Evolutionary conservation across 2,113 vertebrate genomes (phyloP).

Genomic region (Diglossa brunneiventris): DNA sequence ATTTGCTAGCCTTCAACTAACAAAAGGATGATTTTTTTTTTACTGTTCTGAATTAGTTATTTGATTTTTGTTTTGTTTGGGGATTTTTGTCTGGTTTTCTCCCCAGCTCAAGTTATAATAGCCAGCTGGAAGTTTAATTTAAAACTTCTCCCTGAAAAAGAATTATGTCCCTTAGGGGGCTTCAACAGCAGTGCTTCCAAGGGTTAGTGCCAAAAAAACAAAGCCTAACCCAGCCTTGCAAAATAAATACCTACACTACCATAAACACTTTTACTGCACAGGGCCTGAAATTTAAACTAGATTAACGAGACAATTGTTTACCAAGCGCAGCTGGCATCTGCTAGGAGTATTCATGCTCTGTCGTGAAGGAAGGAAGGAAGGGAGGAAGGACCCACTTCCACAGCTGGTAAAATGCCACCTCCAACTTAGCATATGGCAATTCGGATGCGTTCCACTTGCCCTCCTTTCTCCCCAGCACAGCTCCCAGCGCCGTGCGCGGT

Average conservation of each 20-base stretch:
- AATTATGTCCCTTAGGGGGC: not conserved
- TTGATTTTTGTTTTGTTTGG: not conserved
- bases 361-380: too few species aligned
- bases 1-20: not conserved
- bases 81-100: not conserved
- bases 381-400: not conserved
- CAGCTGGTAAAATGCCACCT: not conserved
- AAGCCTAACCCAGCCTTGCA: not conserved
- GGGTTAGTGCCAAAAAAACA: not conserved
- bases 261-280: not conserved
- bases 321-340: rapidly evolving
- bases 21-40: not conserved
- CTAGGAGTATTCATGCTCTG: rapidly evolving
- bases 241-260: not conserved
- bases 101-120: not conserved
- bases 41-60: not conserved
- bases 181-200: not conserved
- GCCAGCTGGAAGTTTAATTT: not conserved
- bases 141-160: not conserved
- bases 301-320: not conserved
- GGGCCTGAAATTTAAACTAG: not conserved
- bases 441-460: rapidly evolving
- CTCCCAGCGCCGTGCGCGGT: rapidly evolving
- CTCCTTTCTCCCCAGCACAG: rapidly evolving
- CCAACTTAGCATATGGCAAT: rapidly evolving